Conservation (phyloP, 2,888 invertebrate species). For the Oxytorus armatus region DNA sequence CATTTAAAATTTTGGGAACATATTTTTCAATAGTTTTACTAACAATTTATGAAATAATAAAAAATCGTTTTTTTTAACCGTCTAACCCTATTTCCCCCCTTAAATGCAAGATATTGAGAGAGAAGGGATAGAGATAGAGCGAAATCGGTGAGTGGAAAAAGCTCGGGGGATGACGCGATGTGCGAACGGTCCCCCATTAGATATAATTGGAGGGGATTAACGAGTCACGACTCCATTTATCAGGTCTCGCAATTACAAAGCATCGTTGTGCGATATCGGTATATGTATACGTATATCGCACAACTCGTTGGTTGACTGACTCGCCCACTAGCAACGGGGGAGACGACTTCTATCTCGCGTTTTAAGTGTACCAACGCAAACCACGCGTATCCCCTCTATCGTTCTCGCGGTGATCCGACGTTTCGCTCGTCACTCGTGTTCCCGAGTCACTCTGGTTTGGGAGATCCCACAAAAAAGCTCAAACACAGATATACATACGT, state of each 20-base stretch:
- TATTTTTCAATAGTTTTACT: no score
- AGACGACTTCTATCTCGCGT: conserved; percentile 49
- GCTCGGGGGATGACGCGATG: conserved; percentile 12
- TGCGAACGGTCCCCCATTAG: conserved; percentile 79
- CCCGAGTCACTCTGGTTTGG: no score
- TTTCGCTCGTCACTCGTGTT: conserved; percentile 66
- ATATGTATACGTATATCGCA: conserved; percentile 49
- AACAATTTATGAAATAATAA: neutral
- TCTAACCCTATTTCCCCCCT: neutral
- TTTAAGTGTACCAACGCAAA: conserved; percentile 23
- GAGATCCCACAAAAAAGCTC: neutral
- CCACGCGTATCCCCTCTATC: conserved; percentile 45
- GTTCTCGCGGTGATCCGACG: conserved; percentile 55
- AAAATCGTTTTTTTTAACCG: neutral
- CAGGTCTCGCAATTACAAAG: conserved; percentile 83
- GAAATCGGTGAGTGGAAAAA: conserved; percentile 5
- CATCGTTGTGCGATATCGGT: conserved; percentile 73
- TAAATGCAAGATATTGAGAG: neutral
- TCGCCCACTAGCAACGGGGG: conserved; percentile 1
- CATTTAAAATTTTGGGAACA: no score
- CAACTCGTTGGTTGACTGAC: neutral
- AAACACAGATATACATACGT: conserved; percentile 16
- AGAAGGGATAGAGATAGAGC: neutral
- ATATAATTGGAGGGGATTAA: conserved; percentile 83
- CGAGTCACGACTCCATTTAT: conserved; percentile 84